Conservation (phyloP, 1,140 invertebrate species). For the Dendroctonus valens region DNA sequence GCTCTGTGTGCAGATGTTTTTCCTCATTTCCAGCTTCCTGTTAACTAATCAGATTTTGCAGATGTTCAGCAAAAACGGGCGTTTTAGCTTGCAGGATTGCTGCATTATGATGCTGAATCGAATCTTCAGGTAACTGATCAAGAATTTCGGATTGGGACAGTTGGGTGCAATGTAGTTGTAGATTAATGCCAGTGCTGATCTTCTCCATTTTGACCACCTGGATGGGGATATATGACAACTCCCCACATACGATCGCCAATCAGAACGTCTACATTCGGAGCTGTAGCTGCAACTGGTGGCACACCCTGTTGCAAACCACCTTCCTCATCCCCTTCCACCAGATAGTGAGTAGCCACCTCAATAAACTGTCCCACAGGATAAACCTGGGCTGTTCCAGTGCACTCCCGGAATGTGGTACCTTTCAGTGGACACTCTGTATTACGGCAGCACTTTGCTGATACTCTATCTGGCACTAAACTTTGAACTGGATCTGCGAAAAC, state of each 20-base stretch:
- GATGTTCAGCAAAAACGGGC: conserved; percentile 20
- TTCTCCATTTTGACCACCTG: background rate
- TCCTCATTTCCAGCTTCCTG: conserved; percentile 35
- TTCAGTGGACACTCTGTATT: conserved; percentile 13
- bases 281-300: conserved; percentile 10
- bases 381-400: conserved; percentile 6
- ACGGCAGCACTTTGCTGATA: background rate
- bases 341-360: conserved; percentile 10
- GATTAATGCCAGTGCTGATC: conserved; percentile 6
- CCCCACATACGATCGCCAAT: conserved; percentile 4
- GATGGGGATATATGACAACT: conserved; percentile 2
- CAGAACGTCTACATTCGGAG: background rate
- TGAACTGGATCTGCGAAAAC: background rate
- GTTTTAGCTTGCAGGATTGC: conserved; percentile 15
- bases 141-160: background rate
- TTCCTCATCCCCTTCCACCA: conserved; percentile 8
- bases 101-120: conserved; percentile 20
- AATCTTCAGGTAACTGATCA: conserved; percentile 18
- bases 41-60: conserved; percentile 27
- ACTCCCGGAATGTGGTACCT: conserved; percentile 16
- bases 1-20: conserved; percentile 35
- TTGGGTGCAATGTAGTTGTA: background rate
- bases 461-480: background rate
- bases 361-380: background rate
- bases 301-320: conserved; percentile 5